A percentile compares a stretch with the other conserved stretches of the same genome.
phyloP scores from a whole-genome alignment of 2,113 vertebrate genomes.

The Lamprotornis superbus region DNA sequence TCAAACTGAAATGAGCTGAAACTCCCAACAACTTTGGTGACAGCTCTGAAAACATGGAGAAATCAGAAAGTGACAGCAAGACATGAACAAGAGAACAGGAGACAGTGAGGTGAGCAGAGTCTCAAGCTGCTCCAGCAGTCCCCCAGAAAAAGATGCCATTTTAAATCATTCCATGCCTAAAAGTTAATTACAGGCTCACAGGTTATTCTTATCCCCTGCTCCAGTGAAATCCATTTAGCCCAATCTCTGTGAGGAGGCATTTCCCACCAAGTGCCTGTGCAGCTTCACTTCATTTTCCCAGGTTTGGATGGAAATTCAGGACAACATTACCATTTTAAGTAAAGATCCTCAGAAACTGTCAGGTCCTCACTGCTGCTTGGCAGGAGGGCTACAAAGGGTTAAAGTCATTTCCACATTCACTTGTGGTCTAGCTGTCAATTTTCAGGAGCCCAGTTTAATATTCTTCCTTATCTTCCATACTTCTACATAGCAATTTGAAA shows the following conservation, averaged over 20 bases:
- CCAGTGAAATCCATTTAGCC: neutral
- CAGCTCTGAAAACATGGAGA: neutral
- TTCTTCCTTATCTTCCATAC: neutral
- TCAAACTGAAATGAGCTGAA: neutral
- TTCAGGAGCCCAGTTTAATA: neutral
- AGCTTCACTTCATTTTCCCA: neutral
- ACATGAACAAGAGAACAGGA: neutral
- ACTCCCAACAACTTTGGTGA: neutral
- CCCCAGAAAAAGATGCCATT: neutral
- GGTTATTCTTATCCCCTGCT: neutral
- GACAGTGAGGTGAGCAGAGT: neutral
- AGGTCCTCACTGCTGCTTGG: neutral
- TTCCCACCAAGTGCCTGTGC: neutral
- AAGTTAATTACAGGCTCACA: neutral
- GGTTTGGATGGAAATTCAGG: neutral
- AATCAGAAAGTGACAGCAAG: neutral
- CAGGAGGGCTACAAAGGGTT: neutral
- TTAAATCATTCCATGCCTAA: neutral
- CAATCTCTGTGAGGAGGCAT: neutral
- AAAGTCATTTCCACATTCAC: neutral
- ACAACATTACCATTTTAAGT: neutral
- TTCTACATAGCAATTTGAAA: constrained; percentile 9
- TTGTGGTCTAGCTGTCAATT: neutral
- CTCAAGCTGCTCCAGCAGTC: neutral
- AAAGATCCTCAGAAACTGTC: neutral